phyloP scores from a whole-genome alignment of 2,797 vertebrate species.

The Platalea minor region DNA sequence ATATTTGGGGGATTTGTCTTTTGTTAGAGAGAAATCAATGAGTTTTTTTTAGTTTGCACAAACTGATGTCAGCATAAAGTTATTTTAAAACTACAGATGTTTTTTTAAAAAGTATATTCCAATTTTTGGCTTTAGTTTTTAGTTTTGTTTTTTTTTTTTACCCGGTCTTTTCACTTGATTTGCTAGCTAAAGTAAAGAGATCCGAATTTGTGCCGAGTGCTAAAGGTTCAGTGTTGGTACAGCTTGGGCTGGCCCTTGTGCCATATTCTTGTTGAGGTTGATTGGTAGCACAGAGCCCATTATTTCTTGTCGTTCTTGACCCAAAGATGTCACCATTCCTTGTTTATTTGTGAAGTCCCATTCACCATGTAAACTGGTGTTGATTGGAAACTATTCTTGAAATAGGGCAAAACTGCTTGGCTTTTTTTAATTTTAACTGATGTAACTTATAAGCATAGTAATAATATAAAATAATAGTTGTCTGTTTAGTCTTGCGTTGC shows the following conservation, averaged over 20 bases:
- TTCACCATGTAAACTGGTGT: constrained; percentile 72
- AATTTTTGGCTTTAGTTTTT: constrained; percentile 65
- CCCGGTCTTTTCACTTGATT: constrained; percentile 70
- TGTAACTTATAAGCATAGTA: constrained; percentile 76
- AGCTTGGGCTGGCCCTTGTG: constrained; percentile 77
- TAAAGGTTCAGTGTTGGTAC: constrained; percentile 76
- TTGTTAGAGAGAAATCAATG: constrained; percentile 61
- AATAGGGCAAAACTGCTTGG: constrained; percentile 74
- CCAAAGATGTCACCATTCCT: constrained; percentile 73
- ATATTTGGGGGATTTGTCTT: constrained; percentile 46
- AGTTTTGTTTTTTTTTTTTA: constrained; percentile 33
- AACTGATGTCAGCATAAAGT: constrained; percentile 62
- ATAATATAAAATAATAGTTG: constrained; percentile 77
- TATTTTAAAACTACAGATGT: constrained; percentile 64
- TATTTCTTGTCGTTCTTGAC: constrained; percentile 69
- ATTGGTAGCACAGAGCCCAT: constrained; percentile 77
- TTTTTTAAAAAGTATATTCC: constrained; percentile 62
- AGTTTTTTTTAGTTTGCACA: constrained; percentile 64
- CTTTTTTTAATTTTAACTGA: constrained; percentile 65
- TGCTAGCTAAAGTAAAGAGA: constrained; percentile 72
- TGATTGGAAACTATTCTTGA: constrained; percentile 73
- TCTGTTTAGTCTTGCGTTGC: constrained; percentile 76
- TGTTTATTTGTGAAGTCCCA: constrained; percentile 59
- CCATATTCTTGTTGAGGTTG: constrained; percentile 79
- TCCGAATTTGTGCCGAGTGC: constrained; percentile 75